Percentiles rank a stretch among this genome's conserved stretches.
These are phyloP conservation scores for Agapostemon virescens DNA, from an alignment of 2,888 invertebrate genomes.

Conservation along the genomic window DNA sequence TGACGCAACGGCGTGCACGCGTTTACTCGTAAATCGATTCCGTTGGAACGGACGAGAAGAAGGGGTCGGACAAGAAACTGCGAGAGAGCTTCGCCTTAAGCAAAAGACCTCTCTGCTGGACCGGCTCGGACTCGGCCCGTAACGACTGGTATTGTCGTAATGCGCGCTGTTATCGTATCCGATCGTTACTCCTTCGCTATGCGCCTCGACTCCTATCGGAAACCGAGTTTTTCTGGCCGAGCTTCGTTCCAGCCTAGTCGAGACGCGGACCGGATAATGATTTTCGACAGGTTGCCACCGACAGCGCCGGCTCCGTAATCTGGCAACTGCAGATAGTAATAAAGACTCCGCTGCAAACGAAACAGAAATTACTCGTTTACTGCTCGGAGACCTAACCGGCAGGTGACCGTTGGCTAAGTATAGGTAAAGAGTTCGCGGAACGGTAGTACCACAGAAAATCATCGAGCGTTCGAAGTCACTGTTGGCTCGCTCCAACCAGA, in stretches of 20 bases:
- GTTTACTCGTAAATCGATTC: constrained; percentile 73
- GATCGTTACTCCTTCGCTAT: constrained; percentile 58
- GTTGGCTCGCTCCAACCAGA: neutral
- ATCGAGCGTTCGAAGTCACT: neutral
- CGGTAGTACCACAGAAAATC: neutral
- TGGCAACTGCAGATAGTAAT: constrained; percentile 12
- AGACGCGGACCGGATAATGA: neutral
- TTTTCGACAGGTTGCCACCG: constrained; percentile 8
- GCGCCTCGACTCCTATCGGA: constrained; percentile 24
- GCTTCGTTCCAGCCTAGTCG: neutral
- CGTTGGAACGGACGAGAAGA: constrained; percentile 59
- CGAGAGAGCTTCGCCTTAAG: constrained; percentile 59
- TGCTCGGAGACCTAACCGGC: neutral
- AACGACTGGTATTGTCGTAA: constrained; percentile 68
- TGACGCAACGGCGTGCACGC: constrained; percentile 65
- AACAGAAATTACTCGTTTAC: neutral
- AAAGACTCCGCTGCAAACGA: constrained; percentile 4
- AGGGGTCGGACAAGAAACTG: constrained; percentile 60
- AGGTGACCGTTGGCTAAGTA: constrained; percentile 1
- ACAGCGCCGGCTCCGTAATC: neutral
- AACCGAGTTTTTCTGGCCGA: constrained; percentile 31
- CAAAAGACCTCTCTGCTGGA: constrained; percentile 59
- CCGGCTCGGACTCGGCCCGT: constrained; percentile 44
- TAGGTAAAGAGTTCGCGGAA: constrained; percentile 7
- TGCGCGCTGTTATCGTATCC: constrained; percentile 61